A percentile compares a stretch with the other conserved stretches of the same genome.
Evolutionary conservation across 2,797 vertebrate species (phyloP).

Genomic region (Brachyrhaphis roseni): DNA sequence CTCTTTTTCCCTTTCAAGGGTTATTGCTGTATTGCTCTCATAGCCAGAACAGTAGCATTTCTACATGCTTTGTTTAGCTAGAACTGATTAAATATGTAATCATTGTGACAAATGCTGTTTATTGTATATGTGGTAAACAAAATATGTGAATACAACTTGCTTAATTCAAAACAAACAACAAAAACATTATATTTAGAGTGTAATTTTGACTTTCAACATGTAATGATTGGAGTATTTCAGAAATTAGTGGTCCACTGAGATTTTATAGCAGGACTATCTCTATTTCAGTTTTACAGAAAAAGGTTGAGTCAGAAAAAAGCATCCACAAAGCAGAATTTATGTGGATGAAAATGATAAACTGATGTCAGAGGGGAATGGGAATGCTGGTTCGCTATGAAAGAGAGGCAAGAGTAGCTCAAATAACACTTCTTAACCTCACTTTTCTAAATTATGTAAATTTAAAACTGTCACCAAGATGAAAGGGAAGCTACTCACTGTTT

Average conservation of each 20-base stretch:
- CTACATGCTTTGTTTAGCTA: neutral
- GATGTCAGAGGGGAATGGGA: neutral
- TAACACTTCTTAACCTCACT: slow-evolving; percentile 5
- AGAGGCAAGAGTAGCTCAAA: neutral
- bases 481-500: slow-evolving; percentile 21
- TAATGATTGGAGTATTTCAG: neutral
- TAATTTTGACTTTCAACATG: neutral
- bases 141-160: neutral
- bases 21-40: neutral
- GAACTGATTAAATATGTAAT: neutral
- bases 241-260: neutral
- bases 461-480: slow-evolving; percentile 35
- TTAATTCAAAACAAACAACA: neutral
- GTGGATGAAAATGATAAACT: neutral
- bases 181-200: neutral
- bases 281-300: neutral
- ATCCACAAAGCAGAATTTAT: neutral
- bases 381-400: neutral
- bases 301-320: neutral
- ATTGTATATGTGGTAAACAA: neutral
- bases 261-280: neutral
- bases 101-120: neutral
- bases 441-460: slow-evolving; percentile 26
- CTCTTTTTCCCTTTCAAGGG: neutral
- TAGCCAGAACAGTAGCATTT: neutral